Conservation (phyloP, 2,888 invertebrate species). For the Hirtodrosophila alboralis region DNA sequence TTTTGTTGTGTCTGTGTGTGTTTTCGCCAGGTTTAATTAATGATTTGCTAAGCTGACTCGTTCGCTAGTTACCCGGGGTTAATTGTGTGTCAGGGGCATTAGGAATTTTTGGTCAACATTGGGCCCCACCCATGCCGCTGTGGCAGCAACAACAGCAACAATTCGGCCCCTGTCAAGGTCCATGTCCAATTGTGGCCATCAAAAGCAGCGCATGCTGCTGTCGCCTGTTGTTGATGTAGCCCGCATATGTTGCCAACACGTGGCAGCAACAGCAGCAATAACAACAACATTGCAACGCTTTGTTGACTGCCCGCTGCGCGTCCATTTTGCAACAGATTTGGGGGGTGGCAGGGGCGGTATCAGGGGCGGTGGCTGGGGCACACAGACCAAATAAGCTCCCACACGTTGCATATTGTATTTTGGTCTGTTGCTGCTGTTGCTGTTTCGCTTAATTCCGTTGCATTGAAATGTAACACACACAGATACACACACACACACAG, state of each 20-base stretch:
- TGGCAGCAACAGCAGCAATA: conserved; percentile 55
- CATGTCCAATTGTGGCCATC: conserved; percentile 40
- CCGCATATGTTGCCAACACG: conserved; percentile 69
- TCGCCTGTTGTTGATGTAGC: conserved; percentile 47
- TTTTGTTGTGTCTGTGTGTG: conserved; percentile 17
- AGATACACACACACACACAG: conserved; percentile 8
- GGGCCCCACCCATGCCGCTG: conserved; percentile 18
- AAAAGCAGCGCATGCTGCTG: conserved; percentile 29
- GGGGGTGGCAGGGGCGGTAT: background rate
- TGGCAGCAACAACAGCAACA: conserved; percentile 10
- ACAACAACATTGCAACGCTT: conserved; percentile 31
- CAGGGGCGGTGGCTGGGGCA: background rate
- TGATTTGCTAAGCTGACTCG: conserved; percentile 65
- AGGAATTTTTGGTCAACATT: conserved; percentile 41
- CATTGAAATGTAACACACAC: conserved; percentile 16
- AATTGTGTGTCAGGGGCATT: conserved; percentile 69
- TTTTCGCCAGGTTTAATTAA: conserved; percentile 64
- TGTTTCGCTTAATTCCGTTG: conserved; percentile 25
- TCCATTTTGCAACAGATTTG: conserved; percentile 51
- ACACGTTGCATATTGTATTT: conserved; percentile 44
- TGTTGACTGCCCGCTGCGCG: conserved; percentile 38
- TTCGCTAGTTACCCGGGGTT: conserved; percentile 32
- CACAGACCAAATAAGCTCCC: conserved; percentile 34
- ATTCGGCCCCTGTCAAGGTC: conserved; percentile 7
- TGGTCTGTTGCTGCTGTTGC: conserved; percentile 28